phyloP scores from a whole-genome alignment of 2,888 invertebrate species.

The Hydriomena furcata region DNA sequence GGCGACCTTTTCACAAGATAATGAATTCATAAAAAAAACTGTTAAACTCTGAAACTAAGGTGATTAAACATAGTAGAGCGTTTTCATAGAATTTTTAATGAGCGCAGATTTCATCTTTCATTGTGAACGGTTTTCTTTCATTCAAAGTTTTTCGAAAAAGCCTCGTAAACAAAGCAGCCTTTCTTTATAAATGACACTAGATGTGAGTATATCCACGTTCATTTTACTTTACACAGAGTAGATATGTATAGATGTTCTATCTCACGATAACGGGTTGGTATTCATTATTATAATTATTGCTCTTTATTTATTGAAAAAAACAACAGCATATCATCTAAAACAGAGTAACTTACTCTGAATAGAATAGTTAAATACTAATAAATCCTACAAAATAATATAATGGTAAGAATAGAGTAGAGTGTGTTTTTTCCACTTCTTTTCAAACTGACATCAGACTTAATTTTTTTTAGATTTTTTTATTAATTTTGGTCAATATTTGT shows the following conservation, averaged over 20 bases:
- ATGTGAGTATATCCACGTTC: not conserved
- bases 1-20: conserved; percentile 1
- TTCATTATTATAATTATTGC: too few species aligned
- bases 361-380: too few species aligned
- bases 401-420: too few species aligned
- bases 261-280: too few species aligned
- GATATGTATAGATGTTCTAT: conserved; percentile 20
- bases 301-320: too few species aligned
- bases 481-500: too few species aligned
- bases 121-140: conserved; percentile 5
- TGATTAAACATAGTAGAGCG: not conserved
- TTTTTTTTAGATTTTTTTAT: too few species aligned
- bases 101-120: conserved; percentile 17
- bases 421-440: too few species aligned
- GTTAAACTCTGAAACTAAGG: conserved; percentile 12
- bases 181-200: not conserved
- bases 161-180: not conserved
- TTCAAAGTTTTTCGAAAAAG: conserved; percentile 2
- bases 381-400: too few species aligned
- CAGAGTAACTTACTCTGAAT: too few species aligned
- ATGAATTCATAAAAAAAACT: conserved; percentile 8
- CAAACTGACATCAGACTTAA: too few species aligned
- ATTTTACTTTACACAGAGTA: not conserved
- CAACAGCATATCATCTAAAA: too few species aligned
- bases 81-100: conserved; percentile 19